Base-by-base conservation (phyloP, 2,113 vertebrate genomes). In the Tupaia chinensis region DNA sequence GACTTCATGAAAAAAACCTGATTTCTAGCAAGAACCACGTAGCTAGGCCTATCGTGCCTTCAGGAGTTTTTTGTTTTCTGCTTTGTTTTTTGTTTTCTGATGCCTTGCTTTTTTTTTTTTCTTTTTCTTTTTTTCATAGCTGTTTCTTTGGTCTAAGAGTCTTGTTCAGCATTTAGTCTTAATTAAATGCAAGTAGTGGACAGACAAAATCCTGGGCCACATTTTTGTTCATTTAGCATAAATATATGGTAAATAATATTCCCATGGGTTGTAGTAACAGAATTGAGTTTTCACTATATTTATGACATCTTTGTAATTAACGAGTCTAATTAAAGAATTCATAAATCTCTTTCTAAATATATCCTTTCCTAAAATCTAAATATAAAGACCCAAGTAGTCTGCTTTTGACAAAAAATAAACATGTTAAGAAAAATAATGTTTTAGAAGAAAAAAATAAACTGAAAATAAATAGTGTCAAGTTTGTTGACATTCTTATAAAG, bases 401-500 rank as follows among this genome's bases (percentile, higher is more conserved):
- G n/a, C 9, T 32, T 93, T 88, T 82, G 19, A 9, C 15, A 29
- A 9, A 17, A 61, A 32, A 34, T 19, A 65, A 68, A 23, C 7
- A 77, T 53, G 19, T 79, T 53, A 79, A 25, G 34, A 65, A 63
- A 63, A 81, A 56, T 25, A 83, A 86, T 9, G 79, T 79, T 96
- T 89, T 77, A 44, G 23, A 69, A 70, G 9, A 54, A 87, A 60
- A 2, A 65, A 58, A 32, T 14, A 81, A 3, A 60, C 10, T 61
- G 29, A 92, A 93, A 87, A 68, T 66, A 95, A 66, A 44, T 77
- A 32, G n/a, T 87, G 32, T 86, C 83, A 93, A 78, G 68, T 63
- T 56, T 86, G n/a, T 79, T 85, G 44, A 56, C 34, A 72, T 84
- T 91, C 20, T 91, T 93, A 82, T 69, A 82, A 95, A 95, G 29